A percentile compares a stretch with the other conserved stretches of the same genome.
These are phyloP conservation scores for Cloeon dipterum DNA, from an alignment of 2,888 invertebrate genomes.

Conservation along the genomic window DNA sequence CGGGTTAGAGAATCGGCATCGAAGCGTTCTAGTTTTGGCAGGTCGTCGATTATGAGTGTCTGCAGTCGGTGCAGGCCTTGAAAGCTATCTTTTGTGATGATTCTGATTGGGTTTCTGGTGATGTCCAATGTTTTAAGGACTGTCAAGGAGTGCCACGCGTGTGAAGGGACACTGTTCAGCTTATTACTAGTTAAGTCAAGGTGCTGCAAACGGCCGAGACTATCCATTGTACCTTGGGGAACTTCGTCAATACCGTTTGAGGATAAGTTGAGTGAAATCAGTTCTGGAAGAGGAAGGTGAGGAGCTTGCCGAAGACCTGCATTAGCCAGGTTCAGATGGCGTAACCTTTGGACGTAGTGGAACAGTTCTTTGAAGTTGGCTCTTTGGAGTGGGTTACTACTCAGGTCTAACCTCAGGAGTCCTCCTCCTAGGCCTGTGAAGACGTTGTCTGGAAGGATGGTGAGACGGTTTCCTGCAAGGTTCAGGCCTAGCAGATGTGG, in stretches of 20 bases:
- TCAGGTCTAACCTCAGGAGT: constrained; percentile 54
- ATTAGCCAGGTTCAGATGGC: constrained; percentile 50
- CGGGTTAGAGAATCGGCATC: constrained; percentile 52
- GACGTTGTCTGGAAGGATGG: constrained; percentile 69
- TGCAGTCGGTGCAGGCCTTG: constrained; percentile 44
- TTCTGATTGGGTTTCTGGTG: constrained; percentile 57
- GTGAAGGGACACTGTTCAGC: constrained; percentile 45
- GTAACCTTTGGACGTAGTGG: constrained; percentile 60
- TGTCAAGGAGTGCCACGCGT: constrained; percentile 46
- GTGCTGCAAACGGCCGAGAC: constrained; percentile 32
- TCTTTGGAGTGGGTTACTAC: constrained; percentile 46
- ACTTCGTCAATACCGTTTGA: constrained; percentile 48
- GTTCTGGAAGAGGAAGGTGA: constrained; percentile 44
- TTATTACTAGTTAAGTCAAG: constrained; percentile 58
- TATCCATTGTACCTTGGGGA: constrained; percentile 38
- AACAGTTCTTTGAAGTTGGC: constrained; percentile 74
- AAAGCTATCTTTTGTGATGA: constrained; percentile 46
- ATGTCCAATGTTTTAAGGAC: constrained; percentile 53
- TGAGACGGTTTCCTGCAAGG: constrained; percentile 56
- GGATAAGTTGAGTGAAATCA: constrained; percentile 59
- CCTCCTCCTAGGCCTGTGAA: constrained; percentile 53
- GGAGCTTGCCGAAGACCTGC: constrained; percentile 57
- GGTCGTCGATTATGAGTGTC: constrained; percentile 46
- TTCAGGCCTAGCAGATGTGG: constrained; percentile 55
- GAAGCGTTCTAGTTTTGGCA: constrained; percentile 46